Evolutionary conservation across 2,113 vertebrate species (phyloP), one percentile per base, ranked within the genome.

Genomic region (Ibidorhyncha struthersii): DNA sequence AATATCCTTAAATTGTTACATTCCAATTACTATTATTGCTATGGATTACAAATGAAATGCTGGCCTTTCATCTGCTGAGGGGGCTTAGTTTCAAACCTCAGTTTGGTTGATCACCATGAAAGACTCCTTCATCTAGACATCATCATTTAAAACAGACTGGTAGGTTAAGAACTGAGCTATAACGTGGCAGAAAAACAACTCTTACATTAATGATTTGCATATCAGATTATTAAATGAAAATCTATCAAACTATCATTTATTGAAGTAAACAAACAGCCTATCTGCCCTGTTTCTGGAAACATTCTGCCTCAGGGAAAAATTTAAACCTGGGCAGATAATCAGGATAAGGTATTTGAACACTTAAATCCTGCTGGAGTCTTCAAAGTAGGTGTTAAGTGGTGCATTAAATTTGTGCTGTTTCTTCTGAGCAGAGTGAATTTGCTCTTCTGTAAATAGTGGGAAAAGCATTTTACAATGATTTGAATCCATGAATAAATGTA

Each of bases 391-490:
- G 73, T 87, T 95, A 95, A 97, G 83, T 88, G 94, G 70, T 95
- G 93, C 97, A 91, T 97, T 95, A 97, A 96, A 90, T 86, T 95
- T 92, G 92, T 92, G 88, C 90, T 76, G 65, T 80, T 94, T 86
- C 90, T 89, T 93, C 76, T 69, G 61, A 91, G 89, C 82, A 62
- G 79, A 69, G 89, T 58, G 58, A 95, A 94, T 91, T 93, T 91
- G 19, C 74, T 96, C 49, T 74, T 76, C 91, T 79, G 72, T 93
- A 97, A 96, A 97, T 52, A 94, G 61, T 30, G 14, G 53, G 52
- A 43, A 91, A 94, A 91, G 52, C 79, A 59, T 84, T 95, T 89
- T 84, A 91, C 56, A 84, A 84, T 80, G 73, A 91, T 93, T 90
- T 81, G 94, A 94, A 93, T 90, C 89, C 74, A 93, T 88, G 82